Base-by-base conservation (phyloP, 2,888 invertebrate species). In the Schizotus pectinicornis region DNA sequence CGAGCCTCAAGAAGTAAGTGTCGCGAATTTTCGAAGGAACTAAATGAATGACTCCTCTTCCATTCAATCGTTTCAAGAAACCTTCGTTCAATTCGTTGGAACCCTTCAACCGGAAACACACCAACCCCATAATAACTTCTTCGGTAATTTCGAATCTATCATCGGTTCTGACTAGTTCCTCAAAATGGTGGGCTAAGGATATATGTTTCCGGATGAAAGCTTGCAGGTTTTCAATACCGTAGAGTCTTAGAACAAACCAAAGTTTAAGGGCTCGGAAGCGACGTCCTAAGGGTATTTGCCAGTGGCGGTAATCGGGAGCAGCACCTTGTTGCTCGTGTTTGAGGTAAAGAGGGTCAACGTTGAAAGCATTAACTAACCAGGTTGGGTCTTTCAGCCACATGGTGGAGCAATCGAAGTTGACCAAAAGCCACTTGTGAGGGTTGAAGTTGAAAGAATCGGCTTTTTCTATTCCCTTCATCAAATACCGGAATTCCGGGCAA, bases 391-490 rank as follows among this genome's bases (percentile, higher is more conserved):
- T 94, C 2, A 94, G 82, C 98, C 98, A 99, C 92, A 99, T 91
- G 0, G 98, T 90, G 7, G 98, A 98, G 77, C 98, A 99, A 80
- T 99, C 99, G 72, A 98, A 99, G 79, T 96, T 98, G n/a, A 98
- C 95, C 67, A 98, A 80, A 87, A 99, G 83, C 98, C 98, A 99
- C 81, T 99, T 99, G 80, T 98, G 98, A 0, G 99, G 98, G 78
- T 99, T 99, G 76, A 98, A 97, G 80, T 98, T 98, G 79, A 98
- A 97, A 0, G 98, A 98, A 74, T 96, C 93, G 0, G 95, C 97
- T 58, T 87, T 86, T 79, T 99, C 92, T 5, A 94, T 79, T 14
- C 95, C 95, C 67, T 89, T 88, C 89, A 97, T 92, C 14, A 95
- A 81, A 74, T 94, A 88, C 37, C 96, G 89, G 79, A 91, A 96